Base-by-base conservation (phyloP, 2,113 vertebrate species). In the Collichthys lucidus region DNA sequence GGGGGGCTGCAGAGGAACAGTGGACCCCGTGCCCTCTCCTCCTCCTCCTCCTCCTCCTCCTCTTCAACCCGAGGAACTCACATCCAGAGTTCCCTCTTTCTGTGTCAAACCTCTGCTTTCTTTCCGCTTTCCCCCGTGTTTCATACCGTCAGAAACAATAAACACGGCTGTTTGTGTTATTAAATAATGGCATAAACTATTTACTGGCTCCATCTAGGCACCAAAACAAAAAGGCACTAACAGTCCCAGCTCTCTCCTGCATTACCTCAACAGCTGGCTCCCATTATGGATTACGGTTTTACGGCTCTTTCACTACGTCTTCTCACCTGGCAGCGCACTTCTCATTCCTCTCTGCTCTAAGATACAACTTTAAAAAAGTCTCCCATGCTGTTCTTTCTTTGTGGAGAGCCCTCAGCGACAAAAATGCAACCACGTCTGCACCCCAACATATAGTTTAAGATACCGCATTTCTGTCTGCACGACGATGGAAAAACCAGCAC, bases 241-340 rank as follows among this genome's bases (percentile, higher is more conserved):
- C 4, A 63, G 42, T 26, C 70, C 15, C 57, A 40, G 50, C 24
- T 67, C 47, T 79, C 55, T 68, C 59, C 65, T 74, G 64, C 67
- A 56, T 68, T 42, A 62, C 55, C 50, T 74, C 67, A 77, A 89
- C 92, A 94, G 91, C 86, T 93, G 92, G 92, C 60, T 93, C 70
- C 63, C 66, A 92, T 95, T 94, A 91, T 12, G 7, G 44, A 44
- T 69, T 74, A 78, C 40, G 24, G 68, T 71, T 88, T 8, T 40
- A 40, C 1, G 35, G 35, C 67, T 85, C 62, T 78, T 90, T 87
- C 81, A 55, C 11, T 44, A 63, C 42, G 53, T 65, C 57, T 67
- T 31, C 19, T 80, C 74, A 90, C 88, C 86, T 89, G 73, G 22
- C 49, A 68, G 53, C 79, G 24, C 11, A 16, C 11, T 31, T 31